These are phyloP conservation scores for Orchestes rusci DNA, from an alignment of 2,888 invertebrate genomes.

Conservation along the genomic window DNA sequence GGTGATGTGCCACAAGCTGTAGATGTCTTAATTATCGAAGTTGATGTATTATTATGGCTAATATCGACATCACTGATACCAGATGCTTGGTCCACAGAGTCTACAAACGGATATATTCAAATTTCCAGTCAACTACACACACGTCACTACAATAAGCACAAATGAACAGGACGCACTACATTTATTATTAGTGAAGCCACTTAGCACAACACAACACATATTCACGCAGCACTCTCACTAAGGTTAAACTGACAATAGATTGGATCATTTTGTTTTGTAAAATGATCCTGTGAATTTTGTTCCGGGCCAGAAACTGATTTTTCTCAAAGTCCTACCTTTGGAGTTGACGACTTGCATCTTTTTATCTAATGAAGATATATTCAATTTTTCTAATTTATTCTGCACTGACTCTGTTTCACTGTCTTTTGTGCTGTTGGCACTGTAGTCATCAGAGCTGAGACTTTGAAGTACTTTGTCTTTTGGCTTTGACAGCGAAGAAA, in stretches of 20 bases:
- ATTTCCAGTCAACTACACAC: no score
- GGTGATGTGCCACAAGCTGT: conserved; percentile 60
- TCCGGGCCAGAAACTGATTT: conserved; percentile 68
- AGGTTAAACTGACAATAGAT: conserved; percentile 9
- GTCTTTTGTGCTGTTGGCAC: conserved; percentile 32
- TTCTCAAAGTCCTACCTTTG: conserved; percentile 65
- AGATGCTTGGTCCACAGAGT: no score
- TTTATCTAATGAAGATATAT: conserved; percentile 9
- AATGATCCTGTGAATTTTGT: conserved; percentile 50
- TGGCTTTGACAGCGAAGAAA: conserved; percentile 5
- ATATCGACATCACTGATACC: conserved; percentile 13
- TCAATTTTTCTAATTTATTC: conserved; percentile 37
- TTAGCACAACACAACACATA: conserved; percentile 21
- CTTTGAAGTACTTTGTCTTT: conserved; percentile 16
- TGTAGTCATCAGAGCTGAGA: conserved; percentile 38
- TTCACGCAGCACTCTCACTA: conserved; percentile 10
- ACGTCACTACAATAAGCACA: conserved; percentile 21
- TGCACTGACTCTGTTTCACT: conserved; percentile 43
- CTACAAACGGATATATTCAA: no score
- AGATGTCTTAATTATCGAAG: no score
- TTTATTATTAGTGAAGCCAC: conserved; percentile 27
- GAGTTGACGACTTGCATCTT: conserved; percentile 31
- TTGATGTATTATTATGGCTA: no score
- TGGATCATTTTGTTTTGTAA: conserved; percentile 29
- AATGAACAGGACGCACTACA: conserved; percentile 27